These are phyloP conservation scores for Bombus confusus DNA, from an alignment of 1,140 invertebrate species.

Conservation along the genomic window DNA sequence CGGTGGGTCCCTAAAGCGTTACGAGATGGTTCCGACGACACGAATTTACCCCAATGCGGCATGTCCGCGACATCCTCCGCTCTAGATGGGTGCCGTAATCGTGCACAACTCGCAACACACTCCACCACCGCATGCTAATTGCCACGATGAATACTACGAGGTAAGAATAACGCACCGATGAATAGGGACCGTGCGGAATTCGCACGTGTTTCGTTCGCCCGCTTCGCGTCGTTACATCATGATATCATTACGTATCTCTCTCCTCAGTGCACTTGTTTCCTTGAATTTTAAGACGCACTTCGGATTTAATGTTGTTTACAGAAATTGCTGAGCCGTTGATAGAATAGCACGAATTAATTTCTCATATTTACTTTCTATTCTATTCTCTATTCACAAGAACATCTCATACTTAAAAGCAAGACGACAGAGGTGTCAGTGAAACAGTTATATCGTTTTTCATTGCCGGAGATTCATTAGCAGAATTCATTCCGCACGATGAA, in stretches of 20 bases:
- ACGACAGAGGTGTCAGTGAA: not conserved
- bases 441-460: not conserved
- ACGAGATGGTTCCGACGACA: slow-evolving; percentile 54
- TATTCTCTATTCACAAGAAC: not conserved
- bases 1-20: slow-evolving; percentile 63
- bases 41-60: slow-evolving; percentile 72
- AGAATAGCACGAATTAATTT: not conserved
- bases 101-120: not conserved
- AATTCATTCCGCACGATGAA: not conserved
- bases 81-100: slow-evolving; percentile 33
- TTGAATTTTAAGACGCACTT: not conserved
- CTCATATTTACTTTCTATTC: not conserved
- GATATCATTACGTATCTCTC: not conserved
- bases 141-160: not conserved
- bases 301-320: no score
- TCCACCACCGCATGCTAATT: slow-evolving; percentile 21
- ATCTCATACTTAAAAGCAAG: not conserved
- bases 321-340: not conserved
- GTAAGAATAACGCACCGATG: slow-evolving; percentile 12
- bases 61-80: slow-evolving; percentile 40
- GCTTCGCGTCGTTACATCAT: not conserved
- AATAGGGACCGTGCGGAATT: not conserved
- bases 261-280: not conserved
- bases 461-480: not conserved
- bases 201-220: not conserved